Evolutionary conservation across 2,797 vertebrate genomes (phyloP), one percentile per base, ranked within the genome.

Genomic region (Cyclopterus lumpus): DNA sequence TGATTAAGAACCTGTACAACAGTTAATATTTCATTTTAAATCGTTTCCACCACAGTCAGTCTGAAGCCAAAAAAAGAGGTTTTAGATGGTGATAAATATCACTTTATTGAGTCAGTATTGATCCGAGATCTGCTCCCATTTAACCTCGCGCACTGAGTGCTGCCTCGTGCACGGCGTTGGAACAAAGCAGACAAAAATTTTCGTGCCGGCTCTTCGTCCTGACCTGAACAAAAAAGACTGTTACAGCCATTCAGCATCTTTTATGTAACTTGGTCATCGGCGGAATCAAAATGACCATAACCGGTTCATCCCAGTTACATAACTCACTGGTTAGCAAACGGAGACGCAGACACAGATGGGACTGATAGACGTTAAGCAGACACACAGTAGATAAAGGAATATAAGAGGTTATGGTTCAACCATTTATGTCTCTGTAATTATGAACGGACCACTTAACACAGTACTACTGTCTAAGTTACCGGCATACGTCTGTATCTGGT

Each of bases 181-280:
- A 57, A 22, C 8, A 22, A 40, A 40, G 60, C n/a, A 24, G 38
- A 55, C 32, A 46, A 53, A 61, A 54, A 49, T 3, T 8, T 49
- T 48, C 1, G 32, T 18, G 26, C 71, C 15, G 40, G 42, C 26
- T 62, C 24, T 8, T 59, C 12, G 3, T 57, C 28, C 42, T 63
- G 80, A 80, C 76, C 40, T 1, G 6, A 76, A 49, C 59, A 58
- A 61, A 78, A 78, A 62, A 61, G 40, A 59, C 51, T 16, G 64
- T 66, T 55, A 0, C 42, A 28, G 26, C 57, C 6, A 9, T 68
- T 77, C 71, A 71, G 38, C 49, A 42, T 75, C 76, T 63, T 79
- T 84, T 81, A 83, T 32, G 34, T 82, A 83, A 85, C 61, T 53
- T 53, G 48, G 8, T 57, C 58, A 73, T 53, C 65, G 30, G 67